phyloP scores from a whole-genome alignment of 1,140 invertebrate genomes.

The Sarcophaga bullata region DNA sequence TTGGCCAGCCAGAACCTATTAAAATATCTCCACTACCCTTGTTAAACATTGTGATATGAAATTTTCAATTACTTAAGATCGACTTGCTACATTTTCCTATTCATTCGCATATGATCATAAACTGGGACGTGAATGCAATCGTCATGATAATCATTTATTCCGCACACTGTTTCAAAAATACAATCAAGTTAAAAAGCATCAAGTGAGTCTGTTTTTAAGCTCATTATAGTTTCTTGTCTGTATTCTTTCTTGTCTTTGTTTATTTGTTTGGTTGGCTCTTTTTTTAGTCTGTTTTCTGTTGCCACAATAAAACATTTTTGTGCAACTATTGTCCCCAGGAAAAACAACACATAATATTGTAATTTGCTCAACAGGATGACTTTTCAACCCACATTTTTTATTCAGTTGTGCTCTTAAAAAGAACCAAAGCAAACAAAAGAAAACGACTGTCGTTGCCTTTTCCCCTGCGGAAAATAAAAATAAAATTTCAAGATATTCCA shows the following conservation, averaged over 20 bases:
- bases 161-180: background rate
- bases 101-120: background rate
- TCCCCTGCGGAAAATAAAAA: constrained; percentile 21
- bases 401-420: constrained; percentile 16
- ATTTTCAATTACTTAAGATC: no score
- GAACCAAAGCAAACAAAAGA: constrained; percentile 13
- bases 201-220: background rate
- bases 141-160: background rate
- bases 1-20: no score
- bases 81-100: no score
- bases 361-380: constrained; percentile 36
- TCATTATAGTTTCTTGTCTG: background rate
- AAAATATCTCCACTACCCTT: no score
- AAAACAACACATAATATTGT: constrained; percentile 25
- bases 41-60: no score
- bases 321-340: constrained; percentile 20
- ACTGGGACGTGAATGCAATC: background rate
- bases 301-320: constrained; percentile 15
- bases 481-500: background rate
- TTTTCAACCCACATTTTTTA: constrained; percentile 22
- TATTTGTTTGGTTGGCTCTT: background rate
- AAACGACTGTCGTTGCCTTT: constrained; percentile 1
- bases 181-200: background rate
- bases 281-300: background rate
- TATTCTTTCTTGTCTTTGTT: background rate